These are phyloP conservation scores for Acanthosoma haemorrhoidale DNA, from an alignment of 2,888 invertebrate species.

Conservation along the genomic window DNA sequence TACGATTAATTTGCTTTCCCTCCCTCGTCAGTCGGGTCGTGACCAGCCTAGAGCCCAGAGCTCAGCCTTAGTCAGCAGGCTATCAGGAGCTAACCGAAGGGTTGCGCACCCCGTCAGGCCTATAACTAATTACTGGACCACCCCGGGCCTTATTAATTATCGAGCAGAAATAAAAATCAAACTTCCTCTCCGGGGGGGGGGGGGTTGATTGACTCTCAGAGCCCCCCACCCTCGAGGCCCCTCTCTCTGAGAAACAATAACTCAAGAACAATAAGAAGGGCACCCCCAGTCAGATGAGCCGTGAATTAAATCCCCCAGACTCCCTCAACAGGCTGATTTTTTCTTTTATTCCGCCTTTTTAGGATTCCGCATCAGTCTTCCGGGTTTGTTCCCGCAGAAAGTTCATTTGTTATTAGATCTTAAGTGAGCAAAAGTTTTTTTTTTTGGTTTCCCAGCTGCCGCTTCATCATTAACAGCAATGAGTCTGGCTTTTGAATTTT, in stretches of 20 bases:
- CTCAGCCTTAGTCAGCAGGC: background rate
- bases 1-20: too few relatives aligned
- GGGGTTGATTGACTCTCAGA: background rate
- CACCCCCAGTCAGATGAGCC: background rate
- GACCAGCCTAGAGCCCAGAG: background rate
- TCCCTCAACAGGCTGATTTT: background rate
- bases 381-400: background rate
- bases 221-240: background rate
- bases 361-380: background rate
- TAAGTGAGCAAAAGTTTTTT: background rate
- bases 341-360: slow-evolving; percentile 1
- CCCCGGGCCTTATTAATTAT: slow-evolving; percentile 21
- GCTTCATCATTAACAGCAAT: background rate
- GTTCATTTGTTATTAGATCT: background rate
- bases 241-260: slow-evolving; percentile 17
- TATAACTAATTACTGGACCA: background rate
- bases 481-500: background rate
- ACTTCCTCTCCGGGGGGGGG: background rate
- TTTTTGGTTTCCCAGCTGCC: background rate
- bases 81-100: background rate
- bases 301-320: slow-evolving; percentile 1
- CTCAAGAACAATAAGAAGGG: slow-evolving; percentile 5
- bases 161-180: slow-evolving; percentile 22
- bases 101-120: background rate
- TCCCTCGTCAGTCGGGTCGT: background rate